These are phyloP conservation scores for Gymnocypris eckloni DNA, from an alignment of 2,797 vertebrate genomes.

Conservation along the genomic window DNA sequence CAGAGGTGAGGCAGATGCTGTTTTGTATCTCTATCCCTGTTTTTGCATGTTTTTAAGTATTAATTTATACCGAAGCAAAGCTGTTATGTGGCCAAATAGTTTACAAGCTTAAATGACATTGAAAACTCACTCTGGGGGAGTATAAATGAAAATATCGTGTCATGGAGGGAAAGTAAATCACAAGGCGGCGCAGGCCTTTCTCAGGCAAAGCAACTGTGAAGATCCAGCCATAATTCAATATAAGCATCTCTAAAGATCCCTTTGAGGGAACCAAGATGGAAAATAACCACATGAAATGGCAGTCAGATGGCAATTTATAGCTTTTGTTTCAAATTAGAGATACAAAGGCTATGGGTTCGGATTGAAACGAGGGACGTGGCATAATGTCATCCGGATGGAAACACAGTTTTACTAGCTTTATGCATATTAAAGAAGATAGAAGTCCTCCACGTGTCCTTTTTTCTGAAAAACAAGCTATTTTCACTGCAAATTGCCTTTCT, in stretches of 20 bases:
- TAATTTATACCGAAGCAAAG: neutral
- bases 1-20: neutral
- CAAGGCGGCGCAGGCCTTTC: neutral
- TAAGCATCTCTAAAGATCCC: constrained; percentile 36
- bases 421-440: constrained; percentile 30
- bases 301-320: constrained; percentile 42
- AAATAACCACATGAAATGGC: constrained; percentile 42
- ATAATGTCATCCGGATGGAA: constrained; percentile 17
- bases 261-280: constrained; percentile 42
- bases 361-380: constrained; percentile 5
- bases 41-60: neutral
- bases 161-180: constrained; percentile 15
- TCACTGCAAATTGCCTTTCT: neutral
- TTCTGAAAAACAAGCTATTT: constrained; percentile 19
- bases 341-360: constrained; percentile 8
- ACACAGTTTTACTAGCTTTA: neutral
- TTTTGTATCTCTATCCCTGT: neutral
- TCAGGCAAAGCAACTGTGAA: neutral
- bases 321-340: constrained; percentile 35
- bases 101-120: constrained; percentile 29
- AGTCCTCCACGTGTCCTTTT: constrained; percentile 29
- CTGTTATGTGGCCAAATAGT: constrained; percentile 4
- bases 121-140: neutral
- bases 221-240: constrained; percentile 44
- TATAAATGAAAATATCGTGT: constrained; percentile 30